Base-by-base conservation (phyloP, 2,888 invertebrate species). In the Ptychoptera albimana region DNA sequence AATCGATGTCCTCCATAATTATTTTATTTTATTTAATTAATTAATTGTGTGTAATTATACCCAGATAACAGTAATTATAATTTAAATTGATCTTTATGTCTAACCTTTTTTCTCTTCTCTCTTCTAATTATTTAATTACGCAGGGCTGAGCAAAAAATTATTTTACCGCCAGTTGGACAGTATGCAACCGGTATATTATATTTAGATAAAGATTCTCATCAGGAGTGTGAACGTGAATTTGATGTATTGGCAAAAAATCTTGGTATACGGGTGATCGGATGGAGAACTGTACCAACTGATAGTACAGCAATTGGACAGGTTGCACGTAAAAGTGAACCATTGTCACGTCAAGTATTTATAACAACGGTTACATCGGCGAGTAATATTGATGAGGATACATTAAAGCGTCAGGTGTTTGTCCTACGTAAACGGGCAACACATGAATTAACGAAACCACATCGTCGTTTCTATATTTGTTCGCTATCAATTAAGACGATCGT, bases 181-280 rank as follows among this genome's bases (percentile, higher is more conserved):
- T 98, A 97, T 70, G 97, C 96, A 44, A 96, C 96, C 14, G 98
- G 98, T 48, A 89, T 97, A 51, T 76, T 97, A 60, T 98, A 89
- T 69, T 70, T 96, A 64, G 92, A 94, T 64, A 81, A 83, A 61
- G 70, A 76, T 42, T 82, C 83, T 56, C 84, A 86, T 56, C 72
- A 76, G 55, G 77, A 82, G 54, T 80, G 80, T 45, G 89, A 93
- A 67, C 72, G 74, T 52, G 79, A 80, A 55, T 93, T 97, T 64
- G 73, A 75, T 49, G 76, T 73, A 51, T 69, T 96, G 56, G 89
- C 93, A 45, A 74, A 78, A 54, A 82, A 82, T 54, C 74, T 88
- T 59, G 79, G 78, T 29, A 70, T 96, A 52, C 72, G 79, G 66
- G 82, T 97, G 47, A 64, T 98, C 48, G 84, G 85, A 59, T 98